Base-by-base conservation (phyloP, 2,888 invertebrate genomes). In the Agriotes lineatus region DNA sequence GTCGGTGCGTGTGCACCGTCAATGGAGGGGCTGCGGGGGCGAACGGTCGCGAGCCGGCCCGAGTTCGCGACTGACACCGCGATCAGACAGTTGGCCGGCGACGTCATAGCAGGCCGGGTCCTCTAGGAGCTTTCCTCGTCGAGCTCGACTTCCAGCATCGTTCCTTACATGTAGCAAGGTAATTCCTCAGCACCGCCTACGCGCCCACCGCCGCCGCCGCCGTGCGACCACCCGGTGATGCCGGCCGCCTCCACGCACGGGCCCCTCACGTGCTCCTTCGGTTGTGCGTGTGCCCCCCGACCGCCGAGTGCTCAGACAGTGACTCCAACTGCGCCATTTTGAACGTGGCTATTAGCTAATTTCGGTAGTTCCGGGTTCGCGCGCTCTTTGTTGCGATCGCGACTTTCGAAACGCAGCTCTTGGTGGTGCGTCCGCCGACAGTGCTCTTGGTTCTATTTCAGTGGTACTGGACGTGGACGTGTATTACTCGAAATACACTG, bases 51-150 rank as follows among this genome's bases (percentile, higher is more conserved):
- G 76, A 76, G 73, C 71, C 54, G 72, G 74, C 77, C 76, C 78
- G 78, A 77, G 85, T 83, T 83, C 84, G 83, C 83, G 83, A 83
- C 83, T 83, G 85, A 82, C 83, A 83, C 74, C 76, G 76, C 78
- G 75, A 71, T 77, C 84, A 85, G 85, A 85, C 86, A 85, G 86
- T 86, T 85, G 85, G 85, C 85, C 85, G 86, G 85, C 85, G 84
- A 85, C 85, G 85, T 85, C 85, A 85, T 84, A 83, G 83, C 83
- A 67, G 58, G 61, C 57, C 66, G 63, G 67, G 70, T 70, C 62
- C 65, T 59, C 66, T 62, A 67, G 69, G 64, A 58, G 42, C 22
- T 22, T 65, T 71, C 69, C 57, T 66, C 63, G 66, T 67, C 54
- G 70, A 70, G 44, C 52, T 60, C 60, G 44, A 48, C 54, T 66